phyloP scores from a whole-genome alignment of 2,113 vertebrate species.

The Phyllostomus discolor region DNA sequence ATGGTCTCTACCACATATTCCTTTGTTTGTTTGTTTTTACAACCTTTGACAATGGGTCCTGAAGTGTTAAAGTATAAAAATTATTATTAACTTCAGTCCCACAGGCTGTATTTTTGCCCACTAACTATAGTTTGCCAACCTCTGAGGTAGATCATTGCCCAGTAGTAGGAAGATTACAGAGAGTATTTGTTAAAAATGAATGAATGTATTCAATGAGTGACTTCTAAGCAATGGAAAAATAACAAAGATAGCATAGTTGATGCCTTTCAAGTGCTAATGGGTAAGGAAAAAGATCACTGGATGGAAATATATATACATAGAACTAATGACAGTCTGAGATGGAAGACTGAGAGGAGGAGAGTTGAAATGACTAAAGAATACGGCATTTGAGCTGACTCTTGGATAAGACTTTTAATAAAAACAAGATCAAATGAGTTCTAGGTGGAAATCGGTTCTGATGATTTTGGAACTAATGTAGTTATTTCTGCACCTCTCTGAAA shows the following conservation, averaged over 20 bases:
- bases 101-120: background rate
- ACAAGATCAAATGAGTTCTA: background rate
- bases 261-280: background rate
- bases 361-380: background rate
- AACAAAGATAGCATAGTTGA: background rate
- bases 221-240: background rate
- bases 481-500: slow-evolving; percentile 17
- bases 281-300: background rate
- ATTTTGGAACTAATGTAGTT: background rate
- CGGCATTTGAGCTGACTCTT: background rate
- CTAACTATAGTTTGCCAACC: background rate
- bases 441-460: background rate
- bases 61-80: background rate
- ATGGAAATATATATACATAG: background rate
- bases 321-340: background rate
- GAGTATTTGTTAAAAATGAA: background rate
- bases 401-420: slow-evolving; percentile 1
- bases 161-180: background rate
- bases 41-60: background rate
- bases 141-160: background rate
- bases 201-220: background rate
- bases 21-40: background rate
- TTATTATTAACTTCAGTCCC: background rate
- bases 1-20: background rate
- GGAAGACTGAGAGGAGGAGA: background rate